Conservation (phyloP, 2,888 invertebrate species). For the Ophion ventricosus region DNA sequence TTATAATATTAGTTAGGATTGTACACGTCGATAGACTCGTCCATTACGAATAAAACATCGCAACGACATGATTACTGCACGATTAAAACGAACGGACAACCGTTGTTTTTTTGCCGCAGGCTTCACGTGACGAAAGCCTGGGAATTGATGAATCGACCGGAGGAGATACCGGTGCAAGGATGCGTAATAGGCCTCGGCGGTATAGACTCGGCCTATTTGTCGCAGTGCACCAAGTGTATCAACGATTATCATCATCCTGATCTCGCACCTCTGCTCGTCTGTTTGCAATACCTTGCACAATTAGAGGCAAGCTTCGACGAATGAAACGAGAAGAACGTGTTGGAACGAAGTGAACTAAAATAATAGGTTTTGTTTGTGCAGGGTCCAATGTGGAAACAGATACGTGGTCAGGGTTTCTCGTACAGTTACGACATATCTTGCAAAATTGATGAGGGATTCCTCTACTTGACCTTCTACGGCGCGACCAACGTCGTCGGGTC, state of each 20-base stretch:
- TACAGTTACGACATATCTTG: constrained; percentile 90
- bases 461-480: constrained; percentile 89
- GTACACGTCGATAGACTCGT: neutral
- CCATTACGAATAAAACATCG: too few relatives aligned
- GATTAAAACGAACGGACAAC: neutral
- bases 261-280: constrained; percentile 90
- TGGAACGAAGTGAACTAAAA: neutral
- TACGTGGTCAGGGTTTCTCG: constrained; percentile 93
- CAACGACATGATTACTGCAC: too few relatives aligned
- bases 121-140: constrained; percentile 84
- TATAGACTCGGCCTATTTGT: constrained; percentile 91
- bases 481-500: constrained; percentile 92
- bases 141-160: constrained; percentile 81
- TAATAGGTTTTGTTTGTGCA: constrained; percentile 76
- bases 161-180: constrained; percentile 83
- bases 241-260: constrained; percentile 87
- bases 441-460: constrained; percentile 88
- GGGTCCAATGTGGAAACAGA: constrained; percentile 95
- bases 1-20: too few relatives aligned
- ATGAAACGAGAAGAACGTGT: neutral
- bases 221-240: constrained; percentile 88
- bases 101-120: constrained; percentile 70
- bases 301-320: constrained; percentile 87
- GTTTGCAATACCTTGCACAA: constrained; percentile 94
- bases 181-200: constrained; percentile 92